Evolutionary conservation across 2,888 invertebrate genomes (phyloP).

Genomic region (Physocephala rufipes): DNA sequence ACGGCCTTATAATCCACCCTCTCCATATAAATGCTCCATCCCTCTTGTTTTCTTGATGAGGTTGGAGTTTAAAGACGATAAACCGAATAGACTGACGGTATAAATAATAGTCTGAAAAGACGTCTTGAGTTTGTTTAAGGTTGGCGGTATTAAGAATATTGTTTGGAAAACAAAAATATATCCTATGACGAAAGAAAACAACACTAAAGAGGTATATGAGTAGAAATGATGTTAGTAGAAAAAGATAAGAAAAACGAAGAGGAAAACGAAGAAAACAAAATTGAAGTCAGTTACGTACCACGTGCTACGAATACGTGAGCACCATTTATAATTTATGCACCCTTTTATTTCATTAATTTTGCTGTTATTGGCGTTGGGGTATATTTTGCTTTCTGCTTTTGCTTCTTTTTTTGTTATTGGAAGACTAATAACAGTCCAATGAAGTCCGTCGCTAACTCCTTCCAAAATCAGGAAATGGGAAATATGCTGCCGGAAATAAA

Average conservation of each 20-base stretch:
- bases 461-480: constrained; percentile 58
- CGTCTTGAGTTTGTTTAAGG: constrained; percentile 20
- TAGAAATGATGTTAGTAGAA: too few relatives aligned
- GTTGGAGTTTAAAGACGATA: too few relatives aligned
- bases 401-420: neutral
- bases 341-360: constrained; percentile 45
- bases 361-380: neutral
- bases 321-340: constrained; percentile 56
- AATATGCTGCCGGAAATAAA: constrained; percentile 59
- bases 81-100: neutral
- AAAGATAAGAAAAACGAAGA: too few relatives aligned
- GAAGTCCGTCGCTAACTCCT: constrained; percentile 22
- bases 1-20: neutral
- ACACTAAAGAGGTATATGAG: too few relatives aligned
- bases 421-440: neutral
- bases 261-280: too few relatives aligned
- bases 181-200: too few relatives aligned
- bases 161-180: neutral
- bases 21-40: neutral
- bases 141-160: constrained; percentile 16
- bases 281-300: too few relatives aligned
- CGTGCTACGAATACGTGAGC: neutral
- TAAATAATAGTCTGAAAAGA: constrained; percentile 24
- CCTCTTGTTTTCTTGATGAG: neutral
- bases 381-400: constrained; percentile 48